phyloP scores from a whole-genome alignment of 2,888 invertebrate species.

The Bombyx huttoni region DNA sequence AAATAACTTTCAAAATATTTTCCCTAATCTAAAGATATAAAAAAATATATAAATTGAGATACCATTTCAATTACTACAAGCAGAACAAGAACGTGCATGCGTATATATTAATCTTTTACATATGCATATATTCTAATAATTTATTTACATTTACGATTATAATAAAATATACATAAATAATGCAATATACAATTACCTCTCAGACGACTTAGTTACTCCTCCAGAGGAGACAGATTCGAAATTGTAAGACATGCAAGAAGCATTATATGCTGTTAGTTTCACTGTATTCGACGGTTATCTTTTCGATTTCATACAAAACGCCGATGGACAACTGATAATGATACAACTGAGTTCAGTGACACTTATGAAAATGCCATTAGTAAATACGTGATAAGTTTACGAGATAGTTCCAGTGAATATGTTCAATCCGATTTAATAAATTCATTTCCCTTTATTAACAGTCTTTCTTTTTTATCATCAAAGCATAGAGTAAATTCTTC shows the following conservation, averaged over 20 bases:
- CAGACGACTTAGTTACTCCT: constrained; percentile 75
- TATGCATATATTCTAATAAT: not conserved
- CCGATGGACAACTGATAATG: not conserved
- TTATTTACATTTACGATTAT: not conserved
- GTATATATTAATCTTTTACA: not conserved
- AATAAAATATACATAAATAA: not conserved
- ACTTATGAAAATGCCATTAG: not conserved
- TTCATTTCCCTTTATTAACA: not conserved
- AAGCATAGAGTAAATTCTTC: not conserved
- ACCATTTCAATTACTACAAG: no score
- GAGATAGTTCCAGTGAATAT: not conserved
- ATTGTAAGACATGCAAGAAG: constrained; percentile 81
- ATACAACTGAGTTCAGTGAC: not conserved
- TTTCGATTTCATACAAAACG: not conserved
- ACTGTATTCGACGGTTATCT: not conserved
- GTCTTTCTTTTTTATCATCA: not conserved
- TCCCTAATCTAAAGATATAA: no score
- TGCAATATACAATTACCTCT: constrained; percentile 49
- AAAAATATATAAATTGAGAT: no score
- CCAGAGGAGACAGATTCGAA: constrained; percentile 76
- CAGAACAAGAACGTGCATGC: not conserved
- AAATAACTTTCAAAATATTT: no score
- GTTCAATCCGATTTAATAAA: not conserved
- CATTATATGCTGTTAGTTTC: constrained; percentile 65
- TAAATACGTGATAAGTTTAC: not conserved